A percentile compares a stretch with the other conserved stretches of the same genome.
Evolutionary conservation across 1,140 invertebrate species (phyloP).

Genomic region (Hirudo medicinalis): DNA sequence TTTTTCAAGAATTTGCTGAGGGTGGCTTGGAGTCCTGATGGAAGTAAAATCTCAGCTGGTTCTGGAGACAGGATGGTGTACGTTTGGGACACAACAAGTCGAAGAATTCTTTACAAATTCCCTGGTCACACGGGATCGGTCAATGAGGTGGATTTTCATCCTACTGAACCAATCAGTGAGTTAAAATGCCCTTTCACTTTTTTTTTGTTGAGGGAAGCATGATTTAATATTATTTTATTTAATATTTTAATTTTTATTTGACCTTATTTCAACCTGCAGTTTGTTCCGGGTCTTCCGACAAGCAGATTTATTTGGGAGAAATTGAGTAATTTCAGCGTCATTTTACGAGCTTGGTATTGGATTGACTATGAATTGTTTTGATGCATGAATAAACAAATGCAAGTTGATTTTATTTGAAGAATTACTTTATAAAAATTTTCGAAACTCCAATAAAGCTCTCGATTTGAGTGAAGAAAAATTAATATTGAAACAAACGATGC

Average conservation of each 20-base stretch:
- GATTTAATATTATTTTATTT: constrained; percentile 10
- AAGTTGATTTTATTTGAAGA: too few relatives aligned
- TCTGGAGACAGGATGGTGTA: constrained; percentile 90
- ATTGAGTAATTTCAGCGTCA: constrained; percentile 49
- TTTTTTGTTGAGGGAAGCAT: constrained; percentile 21
- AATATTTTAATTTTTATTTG: constrained; percentile 7
- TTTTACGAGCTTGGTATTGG: too few relatives aligned
- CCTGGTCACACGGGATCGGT: constrained; percentile 95
- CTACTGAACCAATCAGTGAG: constrained; percentile 74
- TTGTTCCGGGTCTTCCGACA: constrained; percentile 84
- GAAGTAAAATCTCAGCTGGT: constrained; percentile 65
- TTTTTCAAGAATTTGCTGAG: constrained; percentile 57
- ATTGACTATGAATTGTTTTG: too few relatives aligned
- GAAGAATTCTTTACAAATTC: constrained; percentile 84
- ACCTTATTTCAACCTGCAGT: constrained; percentile 50
- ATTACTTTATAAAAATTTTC: too few relatives aligned
- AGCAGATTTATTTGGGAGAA: constrained; percentile 88
- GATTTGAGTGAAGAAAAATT: too few relatives aligned
- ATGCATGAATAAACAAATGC: too few relatives aligned
- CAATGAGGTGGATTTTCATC: constrained; percentile 92
- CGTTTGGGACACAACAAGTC: constrained; percentile 80
- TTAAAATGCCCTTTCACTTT: constrained; percentile 17
- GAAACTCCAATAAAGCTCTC: too few relatives aligned
- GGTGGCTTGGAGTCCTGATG: constrained; percentile 75
- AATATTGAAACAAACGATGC: too few relatives aligned